Percentiles rank a stretch among this genome's conserved stretches.
Conservation (phyloP, 2,888 invertebrate genomes). For the Platycheirus albimanus region DNA sequence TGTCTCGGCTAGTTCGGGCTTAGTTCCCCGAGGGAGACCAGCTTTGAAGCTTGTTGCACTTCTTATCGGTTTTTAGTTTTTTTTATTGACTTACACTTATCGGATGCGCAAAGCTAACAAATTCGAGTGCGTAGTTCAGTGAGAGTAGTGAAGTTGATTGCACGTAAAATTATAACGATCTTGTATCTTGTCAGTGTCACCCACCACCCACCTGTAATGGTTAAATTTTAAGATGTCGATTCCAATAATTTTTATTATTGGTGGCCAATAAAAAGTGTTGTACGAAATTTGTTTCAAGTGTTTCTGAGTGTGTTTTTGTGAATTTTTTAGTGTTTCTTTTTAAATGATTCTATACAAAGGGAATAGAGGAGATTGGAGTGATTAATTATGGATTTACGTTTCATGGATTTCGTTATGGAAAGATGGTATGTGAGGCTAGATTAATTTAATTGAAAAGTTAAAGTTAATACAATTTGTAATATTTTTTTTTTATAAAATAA, state of each 20-base stretch:
- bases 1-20: slow-evolving; percentile 36
- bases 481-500: too few species aligned
- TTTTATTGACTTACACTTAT: slow-evolving; percentile 1
- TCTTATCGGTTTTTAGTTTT: slow-evolving; percentile 1
- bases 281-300: neutral
- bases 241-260: too few species aligned
- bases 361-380: neutral
- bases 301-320: neutral
- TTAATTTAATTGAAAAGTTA: too few species aligned
- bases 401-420: slow-evolving; percentile 65
- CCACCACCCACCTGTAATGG: too few species aligned
- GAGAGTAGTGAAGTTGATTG: slow-evolving; percentile 50
- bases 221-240: too few species aligned
- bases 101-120: slow-evolving; percentile 31
- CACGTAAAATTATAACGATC: slow-evolving; percentile 33
- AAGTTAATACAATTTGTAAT: too few species aligned
- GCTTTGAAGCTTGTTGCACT: slow-evolving; percentile 20
- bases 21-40: slow-evolving; percentile 47
- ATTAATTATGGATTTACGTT: slow-evolving; percentile 63
- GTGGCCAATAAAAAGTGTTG: too few species aligned
- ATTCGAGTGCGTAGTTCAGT: slow-evolving; percentile 62
- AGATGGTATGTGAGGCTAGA: slow-evolving; percentile 55
- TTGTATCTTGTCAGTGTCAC: neutral
- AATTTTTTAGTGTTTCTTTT: too few species aligned
- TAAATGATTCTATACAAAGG: neutral